Base-by-base conservation (phyloP, 2,797 vertebrate species). In the Benthosema pterotum region DNA sequence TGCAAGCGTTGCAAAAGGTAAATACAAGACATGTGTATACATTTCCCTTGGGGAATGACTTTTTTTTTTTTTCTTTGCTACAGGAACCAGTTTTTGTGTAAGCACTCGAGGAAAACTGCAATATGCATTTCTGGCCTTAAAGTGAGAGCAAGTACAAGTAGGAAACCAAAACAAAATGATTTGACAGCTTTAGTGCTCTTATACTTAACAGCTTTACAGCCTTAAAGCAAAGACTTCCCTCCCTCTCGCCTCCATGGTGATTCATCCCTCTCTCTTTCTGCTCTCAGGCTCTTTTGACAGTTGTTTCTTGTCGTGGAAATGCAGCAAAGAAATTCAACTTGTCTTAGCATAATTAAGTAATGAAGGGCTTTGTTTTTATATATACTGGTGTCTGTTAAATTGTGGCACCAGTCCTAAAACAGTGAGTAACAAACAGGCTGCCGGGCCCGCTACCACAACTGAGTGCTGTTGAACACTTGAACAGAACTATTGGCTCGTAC, bases 291-390 rank as follows among this genome's bases (percentile, higher is more conserved):
- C 46, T 62, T 63, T 77, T 48, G 25, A 63, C 42, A 58, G 59
- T 54, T 61, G 59, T 54, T 61, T 71, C 53, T n/a, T 67, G 56
- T 62, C 60, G 59, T 71, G 72, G 57, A 80, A 83, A 69, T 67
- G 48, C 59, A 28, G 4, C 46, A 65, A 57, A 18, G 42, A 52
- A 51, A 51, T 66, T 71, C 57, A 59, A 5, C 3, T 49, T 15
- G 56, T 46, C 49, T 71, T 60, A 65, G 16, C 11, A 57, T 48
- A 12, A 46, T 46, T 46, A 3, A 22, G 43, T 62, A 43, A 67
- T 49, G 54, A 71, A 67, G 8, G 9, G 7, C 32, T 38, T 38
- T 42, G 42, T 67, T 56, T 6, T 52, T 58, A 47, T 14, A 47
- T 53, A 55, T 54, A 1, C 8, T 51, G 1, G n/a, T 28, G 11